Percentiles rank a stretch among this genome's conserved stretches.
These are phyloP conservation scores for Pseudomyrmex pallidus DNA, from an alignment of 1,140 invertebrate genomes.

Conservation along the genomic window DNA sequence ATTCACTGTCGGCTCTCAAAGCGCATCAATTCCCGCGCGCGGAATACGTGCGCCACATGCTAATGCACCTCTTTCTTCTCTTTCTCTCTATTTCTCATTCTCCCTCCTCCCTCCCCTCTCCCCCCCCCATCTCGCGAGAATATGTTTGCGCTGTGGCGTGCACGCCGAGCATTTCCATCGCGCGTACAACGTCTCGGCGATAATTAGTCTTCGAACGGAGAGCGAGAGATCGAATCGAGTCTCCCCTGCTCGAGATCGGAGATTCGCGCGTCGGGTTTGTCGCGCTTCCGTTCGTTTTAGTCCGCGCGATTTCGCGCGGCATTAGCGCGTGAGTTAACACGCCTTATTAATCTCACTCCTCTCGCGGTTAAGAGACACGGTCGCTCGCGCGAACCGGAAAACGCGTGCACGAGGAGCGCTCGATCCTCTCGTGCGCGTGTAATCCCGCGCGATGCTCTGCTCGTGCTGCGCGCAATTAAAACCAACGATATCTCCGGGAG, in stretches of 20 bases:
- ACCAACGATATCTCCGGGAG: conserved; percentile 39
- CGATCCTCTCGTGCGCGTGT: conserved; percentile 1
- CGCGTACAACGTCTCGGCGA: conserved; percentile 1
- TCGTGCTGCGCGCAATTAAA: conserved; percentile 48
- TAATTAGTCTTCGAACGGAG: conserved; percentile 57
- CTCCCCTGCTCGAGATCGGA: conserved; percentile 30
- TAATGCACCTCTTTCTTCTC: conserved; percentile 48
- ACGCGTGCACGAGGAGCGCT: conserved; percentile 25
- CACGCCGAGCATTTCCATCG: conserved; percentile 13
- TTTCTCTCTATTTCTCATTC: neutral
- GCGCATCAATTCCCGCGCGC: conserved; percentile 59
- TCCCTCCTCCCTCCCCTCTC: neutral
- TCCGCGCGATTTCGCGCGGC: conserved; percentile 30
- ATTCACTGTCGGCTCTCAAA: conserved; percentile 39
- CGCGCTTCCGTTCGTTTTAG: conserved; percentile 31
- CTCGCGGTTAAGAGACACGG: conserved; percentile 3
- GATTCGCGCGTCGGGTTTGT: conserved; percentile 14
- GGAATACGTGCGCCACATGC: conserved; percentile 60
- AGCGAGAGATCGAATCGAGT: conserved; percentile 21
- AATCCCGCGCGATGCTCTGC: conserved; percentile 29
- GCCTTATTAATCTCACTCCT: conserved; percentile 65
- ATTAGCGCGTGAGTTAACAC: conserved; percentile 31
- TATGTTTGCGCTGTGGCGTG: neutral
- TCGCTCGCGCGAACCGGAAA: neutral
- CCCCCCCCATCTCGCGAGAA: neutral